A percentile compares a stretch with the other conserved stretches of the same genome.
phyloP scores from a whole-genome alignment of 2,888 invertebrate genomes.

The Gasteruption jaculator region DNA sequence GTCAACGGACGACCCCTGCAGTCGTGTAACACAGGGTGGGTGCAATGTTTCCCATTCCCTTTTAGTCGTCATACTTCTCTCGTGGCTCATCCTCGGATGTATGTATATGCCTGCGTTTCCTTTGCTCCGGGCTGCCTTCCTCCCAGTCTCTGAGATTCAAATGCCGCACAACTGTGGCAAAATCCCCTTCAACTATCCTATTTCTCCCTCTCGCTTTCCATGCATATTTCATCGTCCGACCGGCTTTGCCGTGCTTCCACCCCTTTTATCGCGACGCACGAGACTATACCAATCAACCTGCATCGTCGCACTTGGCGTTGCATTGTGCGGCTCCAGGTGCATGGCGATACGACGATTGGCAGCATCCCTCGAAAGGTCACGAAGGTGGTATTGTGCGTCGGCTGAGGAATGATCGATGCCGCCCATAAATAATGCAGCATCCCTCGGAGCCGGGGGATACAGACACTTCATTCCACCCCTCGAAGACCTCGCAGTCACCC shows the following conservation, averaged over 20 bases:
- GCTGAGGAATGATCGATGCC: slow-evolving; percentile 51
- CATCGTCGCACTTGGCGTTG: slow-evolving; percentile 44
- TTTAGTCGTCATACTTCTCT: slow-evolving; percentile 15
- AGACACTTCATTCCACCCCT: slow-evolving; percentile 26
- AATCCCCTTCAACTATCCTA: slow-evolving; percentile 11
- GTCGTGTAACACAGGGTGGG: slow-evolving; percentile 29
- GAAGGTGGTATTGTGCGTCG: slow-evolving; percentile 31
- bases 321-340: slow-evolving; percentile 35
- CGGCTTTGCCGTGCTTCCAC: slow-evolving; percentile 3
- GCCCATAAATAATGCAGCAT: slow-evolving; percentile 50
- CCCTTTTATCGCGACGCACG: not conserved
- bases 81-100: slow-evolving; percentile 13
- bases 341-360: slow-evolving; percentile 13
- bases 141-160: slow-evolving; percentile 24
- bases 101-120: slow-evolving; percentile 13
- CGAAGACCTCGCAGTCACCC: slow-evolving; percentile 27
- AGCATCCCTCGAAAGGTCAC: slow-evolving; percentile 1
- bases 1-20: slow-evolving; percentile 44
- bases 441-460: slow-evolving; percentile 34
- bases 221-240: not conserved
- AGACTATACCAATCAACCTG: slow-evolving; percentile 38
- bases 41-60: slow-evolving; percentile 19
- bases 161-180: slow-evolving; percentile 23
- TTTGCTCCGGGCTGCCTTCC: slow-evolving; percentile 15
- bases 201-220: slow-evolving; percentile 3